These are phyloP conservation scores for Drosophila lutescens DNA, from an alignment of 2,888 invertebrate species.

Conservation along the genomic window DNA sequence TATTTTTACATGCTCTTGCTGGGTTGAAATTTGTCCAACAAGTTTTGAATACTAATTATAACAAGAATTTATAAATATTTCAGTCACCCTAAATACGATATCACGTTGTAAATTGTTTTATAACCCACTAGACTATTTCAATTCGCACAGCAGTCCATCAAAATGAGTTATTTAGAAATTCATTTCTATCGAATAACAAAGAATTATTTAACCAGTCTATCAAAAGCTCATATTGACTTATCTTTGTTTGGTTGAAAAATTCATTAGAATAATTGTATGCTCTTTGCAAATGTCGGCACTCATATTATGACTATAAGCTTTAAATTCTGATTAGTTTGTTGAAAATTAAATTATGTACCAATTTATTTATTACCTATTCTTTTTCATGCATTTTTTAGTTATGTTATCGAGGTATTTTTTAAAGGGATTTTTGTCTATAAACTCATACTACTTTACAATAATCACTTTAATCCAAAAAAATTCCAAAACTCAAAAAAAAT, in stretches of 20 bases:
- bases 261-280: not conserved
- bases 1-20: not conserved
- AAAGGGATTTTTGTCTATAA: no score
- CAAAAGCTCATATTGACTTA: conserved; percentile 5
- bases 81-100: not conserved
- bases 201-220: conserved; percentile 11
- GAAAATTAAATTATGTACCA: no score
- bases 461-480: no score
- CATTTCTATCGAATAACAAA: conserved; percentile 1
- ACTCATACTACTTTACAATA: no score
- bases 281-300: not conserved
- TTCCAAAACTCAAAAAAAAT: no score
- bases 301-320: no score
- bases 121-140: no score
- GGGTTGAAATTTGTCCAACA: not conserved
- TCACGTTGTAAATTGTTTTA: not conserved
- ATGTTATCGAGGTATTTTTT: no score
- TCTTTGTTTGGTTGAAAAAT: not conserved
- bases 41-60: not conserved
- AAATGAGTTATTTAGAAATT: not conserved
- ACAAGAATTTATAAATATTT: not conserved
- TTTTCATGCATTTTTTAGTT: no score
- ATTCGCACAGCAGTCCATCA: conserved; percentile 11
- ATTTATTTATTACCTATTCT: no score
- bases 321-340: no score